Percentiles rank a stretch among this genome's conserved stretches.
These are phyloP conservation scores for Campoplex capitator DNA, from an alignment of 2,888 invertebrate species.

Conservation along the genomic window DNA sequence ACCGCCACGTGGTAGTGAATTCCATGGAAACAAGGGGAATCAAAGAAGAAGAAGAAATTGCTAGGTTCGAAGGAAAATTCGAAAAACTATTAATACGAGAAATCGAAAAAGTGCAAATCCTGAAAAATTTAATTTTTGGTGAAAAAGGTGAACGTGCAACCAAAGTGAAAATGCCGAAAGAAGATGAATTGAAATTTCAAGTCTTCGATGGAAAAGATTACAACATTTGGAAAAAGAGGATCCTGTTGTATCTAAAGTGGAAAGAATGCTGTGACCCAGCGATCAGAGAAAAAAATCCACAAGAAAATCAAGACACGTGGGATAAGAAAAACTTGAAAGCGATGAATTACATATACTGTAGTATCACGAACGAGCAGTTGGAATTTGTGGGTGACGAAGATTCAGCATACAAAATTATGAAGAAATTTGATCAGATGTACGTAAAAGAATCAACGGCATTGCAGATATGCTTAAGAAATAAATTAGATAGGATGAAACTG, in stretches of 20 bases:
- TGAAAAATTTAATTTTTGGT: neutral
- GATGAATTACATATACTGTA: constrained; percentile 61
- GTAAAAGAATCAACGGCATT: constrained; percentile 31
- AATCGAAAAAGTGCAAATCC: neutral
- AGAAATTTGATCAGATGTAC: constrained; percentile 44
- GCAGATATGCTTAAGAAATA: constrained; percentile 48
- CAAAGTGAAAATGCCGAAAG: constrained; percentile 32
- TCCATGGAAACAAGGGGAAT: neutral
- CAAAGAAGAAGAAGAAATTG: neutral
- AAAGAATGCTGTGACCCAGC: constrained; percentile 66
- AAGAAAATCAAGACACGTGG: constrained; percentile 61
- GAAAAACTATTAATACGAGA: neutral
- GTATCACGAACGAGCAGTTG: constrained; percentile 32
- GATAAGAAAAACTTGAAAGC: constrained; percentile 69
- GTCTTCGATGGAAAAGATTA: constrained; percentile 72
- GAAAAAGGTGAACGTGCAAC: neutral
- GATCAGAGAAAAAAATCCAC: constrained; percentile 39
- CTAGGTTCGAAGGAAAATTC: constrained; percentile 12
- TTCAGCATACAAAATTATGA: constrained; percentile 15
- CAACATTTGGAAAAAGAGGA: constrained; percentile 71
- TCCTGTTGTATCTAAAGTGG: constrained; percentile 67
- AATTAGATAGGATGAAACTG: constrained; percentile 58
- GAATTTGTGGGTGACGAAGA: constrained; percentile 37
- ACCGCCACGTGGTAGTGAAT: constrained; percentile 16
- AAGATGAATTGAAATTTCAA: constrained; percentile 61